Conservation (phyloP, 2,113 vertebrate genomes). For the Hippocampus mohnikei region DNA sequence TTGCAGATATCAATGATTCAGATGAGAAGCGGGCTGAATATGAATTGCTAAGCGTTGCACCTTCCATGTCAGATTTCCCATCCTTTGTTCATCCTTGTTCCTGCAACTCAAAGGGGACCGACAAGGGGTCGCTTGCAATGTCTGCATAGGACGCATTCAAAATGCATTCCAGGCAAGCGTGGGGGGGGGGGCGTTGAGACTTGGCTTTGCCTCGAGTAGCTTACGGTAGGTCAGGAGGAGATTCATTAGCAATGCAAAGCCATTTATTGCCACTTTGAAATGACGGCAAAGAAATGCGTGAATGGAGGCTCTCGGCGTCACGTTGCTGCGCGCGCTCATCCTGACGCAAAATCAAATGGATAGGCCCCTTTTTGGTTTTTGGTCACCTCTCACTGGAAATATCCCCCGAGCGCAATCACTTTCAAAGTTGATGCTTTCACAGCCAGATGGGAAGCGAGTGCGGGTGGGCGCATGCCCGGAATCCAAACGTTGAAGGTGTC, state of each 20-base stretch:
- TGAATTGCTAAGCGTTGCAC: conserved; percentile 43
- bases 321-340: conserved; percentile 65
- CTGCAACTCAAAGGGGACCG: conserved; percentile 33
- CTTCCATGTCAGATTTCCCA: conserved; percentile 38
- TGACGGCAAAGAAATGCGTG: conserved; percentile 49
- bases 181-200: too few species aligned
- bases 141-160: conserved; percentile 53
- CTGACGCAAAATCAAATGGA: conserved; percentile 67
- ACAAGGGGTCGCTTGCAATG: conserved; percentile 6
- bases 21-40: conserved; percentile 9
- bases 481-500: conserved; percentile 36
- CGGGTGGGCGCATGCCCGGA: conserved; percentile 43
- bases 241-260: conserved; percentile 66
- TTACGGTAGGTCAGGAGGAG: conserved; percentile 60
- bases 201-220: conserved; percentile 48
- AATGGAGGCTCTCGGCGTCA: conserved; percentile 63
- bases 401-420: conserved; percentile 61
- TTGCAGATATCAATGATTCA: conserved; percentile 39
- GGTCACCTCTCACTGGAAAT: conserved; percentile 39
- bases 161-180: conserved; percentile 20
- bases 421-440: conserved; percentile 67
- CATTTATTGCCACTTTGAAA: conserved; percentile 53
- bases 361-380: conserved; percentile 22
- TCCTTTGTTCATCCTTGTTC: conserved; percentile 22
- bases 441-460: conserved; percentile 40